Evolutionary conservation across 2,797 vertebrate genomes (phyloP).

Genomic region (Sebastes steindachneri): DNA sequence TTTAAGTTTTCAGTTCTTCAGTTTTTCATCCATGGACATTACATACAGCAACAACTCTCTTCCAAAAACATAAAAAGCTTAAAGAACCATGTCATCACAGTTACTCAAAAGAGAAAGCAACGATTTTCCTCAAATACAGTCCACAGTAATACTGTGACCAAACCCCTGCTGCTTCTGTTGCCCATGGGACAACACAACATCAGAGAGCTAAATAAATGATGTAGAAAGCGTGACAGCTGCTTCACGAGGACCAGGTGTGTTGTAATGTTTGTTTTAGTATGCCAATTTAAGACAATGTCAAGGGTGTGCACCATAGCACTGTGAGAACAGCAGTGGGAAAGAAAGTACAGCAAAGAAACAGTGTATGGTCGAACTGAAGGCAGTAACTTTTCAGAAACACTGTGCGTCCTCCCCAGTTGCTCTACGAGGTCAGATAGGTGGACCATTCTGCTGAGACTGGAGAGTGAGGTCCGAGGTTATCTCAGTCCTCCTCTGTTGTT

Average conservation of each 20-base stretch:
- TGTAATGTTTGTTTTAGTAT: constrained; percentile 1
- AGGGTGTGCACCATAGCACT: background rate
- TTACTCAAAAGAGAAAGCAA: background rate
- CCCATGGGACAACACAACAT: constrained; percentile 16
- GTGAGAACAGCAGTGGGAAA: constrained; percentile 12
- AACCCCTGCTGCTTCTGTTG: background rate
- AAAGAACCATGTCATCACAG: constrained; percentile 1
- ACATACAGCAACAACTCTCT: background rate
- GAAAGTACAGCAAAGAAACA: constrained; percentile 27
- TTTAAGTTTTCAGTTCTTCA: background rate
- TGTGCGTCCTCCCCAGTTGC: constrained; percentile 14
- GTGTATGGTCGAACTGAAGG: background rate
- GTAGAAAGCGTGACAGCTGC: constrained; percentile 10
- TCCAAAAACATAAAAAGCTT: background rate
- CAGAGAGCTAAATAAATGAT: constrained; percentile 20
- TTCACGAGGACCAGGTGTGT: constrained; percentile 41
- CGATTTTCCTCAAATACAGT: background rate
- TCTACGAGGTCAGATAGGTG: constrained; percentile 38
- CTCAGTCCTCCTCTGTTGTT: constrained; percentile 43
- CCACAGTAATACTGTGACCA: constrained; percentile 1
- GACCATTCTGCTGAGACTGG: constrained; percentile 38
- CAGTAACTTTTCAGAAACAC: constrained; percentile 55
- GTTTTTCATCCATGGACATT: background rate
- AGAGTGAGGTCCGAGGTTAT: constrained; percentile 71
- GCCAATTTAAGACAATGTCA: background rate